Percentiles rank a stretch among this genome's conserved stretches.
These are phyloP conservation scores for Jaculus jaculus DNA, from an alignment of 2,113 vertebrate species.

Conservation along the genomic window DNA sequence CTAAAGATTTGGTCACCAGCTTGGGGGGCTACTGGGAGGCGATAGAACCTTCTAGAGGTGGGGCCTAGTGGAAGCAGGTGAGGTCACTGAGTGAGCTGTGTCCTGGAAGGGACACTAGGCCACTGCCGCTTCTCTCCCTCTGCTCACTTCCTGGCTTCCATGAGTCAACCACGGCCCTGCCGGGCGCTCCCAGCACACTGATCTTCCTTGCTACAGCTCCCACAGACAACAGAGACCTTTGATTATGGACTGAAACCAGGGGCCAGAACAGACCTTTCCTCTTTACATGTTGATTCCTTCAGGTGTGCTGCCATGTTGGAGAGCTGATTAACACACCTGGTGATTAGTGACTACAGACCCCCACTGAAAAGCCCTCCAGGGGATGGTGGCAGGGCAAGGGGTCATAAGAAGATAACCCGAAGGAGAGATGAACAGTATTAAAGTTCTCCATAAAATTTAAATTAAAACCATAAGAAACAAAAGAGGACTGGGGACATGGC, in stretches of 20 bases:
- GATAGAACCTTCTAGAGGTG: neutral
- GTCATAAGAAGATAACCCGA: no score
- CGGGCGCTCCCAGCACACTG: no score
- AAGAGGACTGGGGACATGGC: no score
- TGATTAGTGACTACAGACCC: neutral
- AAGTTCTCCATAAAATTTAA: no score
- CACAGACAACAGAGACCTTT: no score
- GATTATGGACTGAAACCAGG: neutral
- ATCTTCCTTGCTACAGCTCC: neutral
- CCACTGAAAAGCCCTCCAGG: neutral
- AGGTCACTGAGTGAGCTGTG: no score
- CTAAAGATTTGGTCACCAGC: neutral
- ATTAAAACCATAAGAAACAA: no score
- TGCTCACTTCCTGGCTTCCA: neutral
- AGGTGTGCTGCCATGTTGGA: neutral
- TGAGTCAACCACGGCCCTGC: neutral
- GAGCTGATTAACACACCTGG: neutral
- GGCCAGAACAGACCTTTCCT: neutral
- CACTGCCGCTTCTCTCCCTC: no score
- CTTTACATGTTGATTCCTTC: neutral
- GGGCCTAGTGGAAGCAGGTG: no score
- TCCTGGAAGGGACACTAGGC: neutral
- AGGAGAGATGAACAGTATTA: no score
- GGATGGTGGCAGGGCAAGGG: no score
- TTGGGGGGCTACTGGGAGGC: neutral